Percentiles rank a stretch among this genome's conserved stretches.
These are phyloP conservation scores for Epinotia demarniana DNA, from an alignment of 2,888 invertebrate genomes.

Conservation along the genomic window DNA sequence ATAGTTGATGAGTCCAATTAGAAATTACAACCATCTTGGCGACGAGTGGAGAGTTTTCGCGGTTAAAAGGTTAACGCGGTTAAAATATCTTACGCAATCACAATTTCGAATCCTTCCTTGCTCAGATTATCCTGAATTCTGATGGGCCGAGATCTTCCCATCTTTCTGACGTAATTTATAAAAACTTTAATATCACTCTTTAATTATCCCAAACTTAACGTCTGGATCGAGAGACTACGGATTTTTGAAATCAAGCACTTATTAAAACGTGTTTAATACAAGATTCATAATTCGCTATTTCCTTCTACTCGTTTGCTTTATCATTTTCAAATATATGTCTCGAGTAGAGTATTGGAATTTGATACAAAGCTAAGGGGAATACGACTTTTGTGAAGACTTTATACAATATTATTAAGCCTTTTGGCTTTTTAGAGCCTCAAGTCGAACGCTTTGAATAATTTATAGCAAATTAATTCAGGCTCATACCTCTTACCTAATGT, in stretches of 20 bases:
- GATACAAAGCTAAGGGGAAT: background rate
- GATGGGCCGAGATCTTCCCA: too few relatives aligned
- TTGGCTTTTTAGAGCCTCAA: constrained; percentile 9
- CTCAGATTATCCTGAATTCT: too few relatives aligned
- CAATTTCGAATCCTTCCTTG: too few relatives aligned
- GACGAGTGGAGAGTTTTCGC: too few relatives aligned
- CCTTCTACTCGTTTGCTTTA: background rate
- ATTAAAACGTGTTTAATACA: constrained; percentile 1
- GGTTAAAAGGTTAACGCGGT: too few relatives aligned
- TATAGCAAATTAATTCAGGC: constrained; percentile 12
- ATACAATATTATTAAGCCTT: constrained; percentile 13
- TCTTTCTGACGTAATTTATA: too few relatives aligned
- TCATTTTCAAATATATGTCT: background rate
- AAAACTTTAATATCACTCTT: too few relatives aligned
- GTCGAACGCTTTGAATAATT: constrained; percentile 17
- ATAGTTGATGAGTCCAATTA: background rate
- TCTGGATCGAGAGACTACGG: background rate
- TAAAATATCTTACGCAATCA: too few relatives aligned
- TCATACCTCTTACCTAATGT: constrained; percentile 1
- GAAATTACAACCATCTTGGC: too few relatives aligned
- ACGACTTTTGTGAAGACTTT: constrained; percentile 6
- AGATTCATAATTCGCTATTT: background rate
- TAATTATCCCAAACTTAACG: too few relatives aligned
- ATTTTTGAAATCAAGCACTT: background rate
- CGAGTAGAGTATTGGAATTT: background rate